Percentiles rank a stretch among this genome's conserved stretches.
These are phyloP conservation scores for Drosophila watanabei DNA, from an alignment of 1,140 invertebrate genomes.

Conservation along the genomic window DNA sequence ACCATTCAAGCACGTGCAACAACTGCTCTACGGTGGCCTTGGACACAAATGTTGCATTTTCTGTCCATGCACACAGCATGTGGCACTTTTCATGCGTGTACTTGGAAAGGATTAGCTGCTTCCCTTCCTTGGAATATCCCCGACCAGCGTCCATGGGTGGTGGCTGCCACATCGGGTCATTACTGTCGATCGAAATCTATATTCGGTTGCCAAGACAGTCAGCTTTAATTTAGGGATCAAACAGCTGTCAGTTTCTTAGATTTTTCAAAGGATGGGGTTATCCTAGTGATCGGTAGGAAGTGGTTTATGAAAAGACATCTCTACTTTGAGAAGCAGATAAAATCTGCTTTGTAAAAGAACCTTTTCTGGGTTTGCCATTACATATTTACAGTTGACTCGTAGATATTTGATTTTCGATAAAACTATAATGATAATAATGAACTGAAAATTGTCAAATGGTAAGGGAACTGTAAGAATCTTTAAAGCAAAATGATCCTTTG, in stretches of 20 bases:
- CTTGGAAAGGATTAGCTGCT: conserved; percentile 73
- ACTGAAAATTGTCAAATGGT: neutral
- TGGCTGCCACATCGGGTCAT: conserved; percentile 32
- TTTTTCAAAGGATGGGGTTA: neutral
- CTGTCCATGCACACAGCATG: conserved; percentile 60
- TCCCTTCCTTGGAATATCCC: conserved; percentile 27
- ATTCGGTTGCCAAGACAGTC: conserved; percentile 42
- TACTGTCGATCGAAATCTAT: conserved; percentile 36
- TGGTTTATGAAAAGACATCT: neutral
- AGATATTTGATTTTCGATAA: neutral
- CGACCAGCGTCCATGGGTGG: conserved; percentile 19
- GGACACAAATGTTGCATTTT: conserved; percentile 83
- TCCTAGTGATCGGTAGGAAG: neutral
- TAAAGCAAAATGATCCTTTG: too few species aligned
- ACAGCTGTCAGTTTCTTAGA: conserved; percentile 46
- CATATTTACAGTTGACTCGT: neutral
- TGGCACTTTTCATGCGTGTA: conserved; percentile 64
- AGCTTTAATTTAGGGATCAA: conserved; percentile 36
- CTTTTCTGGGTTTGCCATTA: neutral
- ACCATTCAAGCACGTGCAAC: conserved; percentile 32
- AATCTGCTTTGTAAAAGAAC: neutral
- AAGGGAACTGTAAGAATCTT: neutral
- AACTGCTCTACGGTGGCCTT: conserved; percentile 67
- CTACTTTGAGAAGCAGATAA: neutral
- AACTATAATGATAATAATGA: neutral